These are phyloP conservation scores for Choristoneura fumiferana DNA, from an alignment of 1,140 invertebrate genomes.

Conservation along the genomic window DNA sequence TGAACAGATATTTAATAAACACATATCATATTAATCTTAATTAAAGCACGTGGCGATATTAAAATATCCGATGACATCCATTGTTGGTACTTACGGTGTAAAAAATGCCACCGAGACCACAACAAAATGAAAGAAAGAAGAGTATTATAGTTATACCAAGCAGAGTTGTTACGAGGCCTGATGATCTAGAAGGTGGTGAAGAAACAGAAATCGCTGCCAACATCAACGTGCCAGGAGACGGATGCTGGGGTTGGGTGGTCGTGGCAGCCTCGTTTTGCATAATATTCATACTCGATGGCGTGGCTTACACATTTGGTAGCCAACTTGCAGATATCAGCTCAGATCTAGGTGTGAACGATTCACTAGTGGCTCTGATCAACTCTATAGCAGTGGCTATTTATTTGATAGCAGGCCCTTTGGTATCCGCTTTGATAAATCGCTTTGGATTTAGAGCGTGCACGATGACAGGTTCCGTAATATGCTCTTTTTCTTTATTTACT, in stretches of 20 bases:
- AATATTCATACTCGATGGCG: slow-evolving; percentile 59
- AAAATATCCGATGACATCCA: too few relatives aligned
- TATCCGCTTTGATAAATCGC: slow-evolving; percentile 84
- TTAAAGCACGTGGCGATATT: too few relatives aligned
- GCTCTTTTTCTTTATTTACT: slow-evolving; percentile 51
- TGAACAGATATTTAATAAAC: too few relatives aligned
- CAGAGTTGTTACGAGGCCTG: slow-evolving; percentile 45
- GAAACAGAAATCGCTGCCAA: slow-evolving; percentile 68
- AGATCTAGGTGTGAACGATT: slow-evolving; percentile 47
- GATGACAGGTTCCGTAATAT: slow-evolving; percentile 80
- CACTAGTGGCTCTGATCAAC: slow-evolving; percentile 56
- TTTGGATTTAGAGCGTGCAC: slow-evolving; percentile 86
- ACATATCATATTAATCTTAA: too few relatives aligned
- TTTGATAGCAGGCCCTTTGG: slow-evolving; percentile 84
- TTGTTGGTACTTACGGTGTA: neutral
- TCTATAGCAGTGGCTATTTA: slow-evolving; percentile 62
- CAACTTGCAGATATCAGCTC: slow-evolving; percentile 49
- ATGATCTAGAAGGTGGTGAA: slow-evolving; percentile 55
- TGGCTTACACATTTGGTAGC: slow-evolving; percentile 63
- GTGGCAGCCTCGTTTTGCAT: slow-evolving; percentile 48
- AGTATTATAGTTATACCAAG: slow-evolving; percentile 44
- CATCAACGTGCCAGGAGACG: slow-evolving; percentile 61
- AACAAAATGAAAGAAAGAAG: slow-evolving; percentile 43
- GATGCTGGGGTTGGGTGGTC: slow-evolving; percentile 67
- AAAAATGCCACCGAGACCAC: slow-evolving; percentile 41